Conservation (phyloP, 64 coral and sea anemone genomes). For the Dendrophyllia cribrosa region DNA sequence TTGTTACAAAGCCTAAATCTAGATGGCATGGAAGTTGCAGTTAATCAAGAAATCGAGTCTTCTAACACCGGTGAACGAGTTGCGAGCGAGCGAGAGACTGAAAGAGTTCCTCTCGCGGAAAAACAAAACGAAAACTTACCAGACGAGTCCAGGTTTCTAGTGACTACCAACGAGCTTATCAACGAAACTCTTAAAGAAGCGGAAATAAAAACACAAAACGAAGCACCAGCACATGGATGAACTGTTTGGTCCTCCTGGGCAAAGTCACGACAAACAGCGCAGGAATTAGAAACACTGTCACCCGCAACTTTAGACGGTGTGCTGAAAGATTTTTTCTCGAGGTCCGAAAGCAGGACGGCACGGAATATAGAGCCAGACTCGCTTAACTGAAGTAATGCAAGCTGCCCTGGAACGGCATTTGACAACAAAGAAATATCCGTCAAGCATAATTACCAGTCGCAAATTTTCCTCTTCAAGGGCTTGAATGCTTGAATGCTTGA, state of each 20-base stretch:
- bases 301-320: not conserved
- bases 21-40: not conserved
- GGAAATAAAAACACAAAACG: no score
- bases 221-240: not conserved
- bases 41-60: not conserved
- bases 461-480: not conserved
- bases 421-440: not conserved
- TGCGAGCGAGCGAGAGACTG: no score
- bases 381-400: not conserved
- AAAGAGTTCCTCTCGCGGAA: no score
- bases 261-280: not conserved
- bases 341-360: not conserved
- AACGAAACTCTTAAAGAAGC: no score
- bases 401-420: not conserved
- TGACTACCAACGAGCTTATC: no score
- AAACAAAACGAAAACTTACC: no score
- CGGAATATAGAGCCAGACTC: conserved; percentile 14
- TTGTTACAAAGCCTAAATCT: not conserved
- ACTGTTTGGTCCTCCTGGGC: conserved; percentile 3
- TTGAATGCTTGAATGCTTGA: no score
- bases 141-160: no score
- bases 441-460: no score
- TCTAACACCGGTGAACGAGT: no score
- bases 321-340: not conserved
- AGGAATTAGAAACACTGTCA: not conserved